These are phyloP conservation scores for Chironomus tentans DNA, from an alignment of 2,888 invertebrate species.

Conservation along the genomic window DNA sequence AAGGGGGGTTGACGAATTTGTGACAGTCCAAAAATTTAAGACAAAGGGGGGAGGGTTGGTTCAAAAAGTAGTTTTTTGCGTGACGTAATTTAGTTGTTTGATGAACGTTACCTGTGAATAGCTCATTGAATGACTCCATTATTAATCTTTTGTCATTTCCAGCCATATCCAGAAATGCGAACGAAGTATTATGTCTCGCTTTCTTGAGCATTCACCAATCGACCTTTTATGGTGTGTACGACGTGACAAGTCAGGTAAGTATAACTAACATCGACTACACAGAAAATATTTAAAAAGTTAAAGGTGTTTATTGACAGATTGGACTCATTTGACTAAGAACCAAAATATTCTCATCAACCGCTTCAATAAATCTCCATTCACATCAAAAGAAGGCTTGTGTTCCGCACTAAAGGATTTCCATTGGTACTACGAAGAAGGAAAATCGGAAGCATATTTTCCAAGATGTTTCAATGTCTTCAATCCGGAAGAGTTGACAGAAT, in stretches of 20 bases:
- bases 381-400: conserved; percentile 84
- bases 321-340: conserved; percentile 40
- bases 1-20: no score
- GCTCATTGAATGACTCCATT: no score
- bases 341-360: conserved; percentile 66
- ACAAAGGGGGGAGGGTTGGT: no score
- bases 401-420: conserved; percentile 70
- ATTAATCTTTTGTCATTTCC: conserved; percentile 28
- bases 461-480: conserved; percentile 77
- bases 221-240: conserved; percentile 87
- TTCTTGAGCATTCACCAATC: conserved; percentile 68
- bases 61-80: no score
- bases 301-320: conserved; percentile 31
- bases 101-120: no score
- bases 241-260: conserved; percentile 52
- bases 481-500: conserved; percentile 71
- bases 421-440: conserved; percentile 75
- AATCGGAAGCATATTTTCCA: conserved; percentile 73
- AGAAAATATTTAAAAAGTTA: neutral
- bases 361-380: conserved; percentile 78
- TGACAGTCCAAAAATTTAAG: no score
- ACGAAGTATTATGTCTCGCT: conserved; percentile 60
- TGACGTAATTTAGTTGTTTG: no score
- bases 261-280: neutral
- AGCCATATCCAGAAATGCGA: conserved; percentile 57